Evolutionary conservation across 2,888 invertebrate species (phyloP).

Genomic region (Amiota mariae): DNA sequence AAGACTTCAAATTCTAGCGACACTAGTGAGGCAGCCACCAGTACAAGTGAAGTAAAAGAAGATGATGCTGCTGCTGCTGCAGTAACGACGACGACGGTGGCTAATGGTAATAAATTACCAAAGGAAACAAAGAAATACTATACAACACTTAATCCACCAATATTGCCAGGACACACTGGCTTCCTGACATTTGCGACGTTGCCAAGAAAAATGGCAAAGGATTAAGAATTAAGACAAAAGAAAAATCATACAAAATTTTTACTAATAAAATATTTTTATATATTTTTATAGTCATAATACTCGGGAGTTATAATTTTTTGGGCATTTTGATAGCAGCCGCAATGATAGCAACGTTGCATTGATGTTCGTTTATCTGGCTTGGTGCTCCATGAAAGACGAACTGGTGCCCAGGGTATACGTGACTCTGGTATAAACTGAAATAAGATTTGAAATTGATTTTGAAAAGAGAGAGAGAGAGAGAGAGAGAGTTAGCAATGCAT

Average conservation of each 20-base stretch:
- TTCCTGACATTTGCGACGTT: constrained; percentile 95
- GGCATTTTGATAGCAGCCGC: constrained; percentile 48
- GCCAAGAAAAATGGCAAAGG: constrained; percentile 76
- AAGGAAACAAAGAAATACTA: constrained; percentile 77
- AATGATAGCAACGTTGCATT: constrained; percentile 55
- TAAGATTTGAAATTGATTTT: background rate
- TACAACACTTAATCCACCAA: constrained; percentile 81
- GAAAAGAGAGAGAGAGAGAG: constrained; percentile 4
- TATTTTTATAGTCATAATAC: constrained; percentile 47
- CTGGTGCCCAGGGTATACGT: constrained; percentile 71
- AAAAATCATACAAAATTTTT: background rate
- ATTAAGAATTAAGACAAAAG: background rate
- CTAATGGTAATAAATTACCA: constrained; percentile 60
- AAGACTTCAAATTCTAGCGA: constrained; percentile 56
- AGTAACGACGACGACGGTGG: background rate
- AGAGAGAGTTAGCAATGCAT: background rate
- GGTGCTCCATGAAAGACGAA: constrained; percentile 66
- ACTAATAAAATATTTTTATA: too few relatives aligned
- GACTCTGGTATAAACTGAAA: constrained; percentile 69
- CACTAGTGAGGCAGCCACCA: background rate
- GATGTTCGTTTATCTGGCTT: constrained; percentile 45
- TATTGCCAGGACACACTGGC: constrained; percentile 95
- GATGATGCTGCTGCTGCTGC: background rate
- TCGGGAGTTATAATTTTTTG: constrained; percentile 38
- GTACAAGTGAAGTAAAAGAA: background rate